phyloP scores from a whole-genome alignment of 2,888 invertebrate genomes.

The Diabrotica balteata region DNA sequence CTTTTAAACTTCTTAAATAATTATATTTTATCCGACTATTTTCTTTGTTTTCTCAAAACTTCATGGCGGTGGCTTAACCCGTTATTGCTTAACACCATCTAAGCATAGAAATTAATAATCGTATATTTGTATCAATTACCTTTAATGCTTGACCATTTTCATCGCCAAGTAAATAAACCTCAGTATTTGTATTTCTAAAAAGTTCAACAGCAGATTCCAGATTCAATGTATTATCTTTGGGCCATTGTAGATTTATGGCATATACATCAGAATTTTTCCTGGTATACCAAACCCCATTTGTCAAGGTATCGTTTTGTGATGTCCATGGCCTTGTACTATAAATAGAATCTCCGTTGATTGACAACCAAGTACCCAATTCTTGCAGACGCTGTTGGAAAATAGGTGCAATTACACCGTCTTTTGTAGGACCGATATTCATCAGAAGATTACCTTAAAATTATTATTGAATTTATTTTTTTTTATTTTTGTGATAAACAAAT shows the following conservation, averaged over 20 bases:
- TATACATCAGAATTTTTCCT: conserved; percentile 63
- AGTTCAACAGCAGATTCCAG: conserved; percentile 56
- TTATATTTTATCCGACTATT: no score
- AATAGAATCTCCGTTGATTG: conserved; percentile 85
- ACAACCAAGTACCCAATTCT: conserved; percentile 81
- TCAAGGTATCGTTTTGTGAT: conserved; percentile 81
- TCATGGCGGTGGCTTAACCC: no score
- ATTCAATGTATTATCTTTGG: conserved; percentile 63
- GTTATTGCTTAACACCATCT: no score
- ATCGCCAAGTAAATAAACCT: conserved; percentile 66
- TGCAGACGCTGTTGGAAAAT: conserved; percentile 86
- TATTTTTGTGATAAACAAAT: no score
- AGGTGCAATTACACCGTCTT: conserved; percentile 84
- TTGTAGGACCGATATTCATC: conserved; percentile 90
- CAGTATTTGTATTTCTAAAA: conserved; percentile 42
- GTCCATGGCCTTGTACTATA: conserved; percentile 81
- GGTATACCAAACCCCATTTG: conserved; percentile 58
- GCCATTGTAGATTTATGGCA: conserved; percentile 76
- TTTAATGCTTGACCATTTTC: conserved; percentile 37
- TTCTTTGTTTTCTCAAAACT: no score
- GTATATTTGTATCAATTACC: conserved; percentile 29
- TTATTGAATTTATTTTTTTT: background rate
- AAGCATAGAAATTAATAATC: no score
- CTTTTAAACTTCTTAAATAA: no score
- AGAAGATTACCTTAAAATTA: conserved; percentile 69